These are phyloP conservation scores for Thamnaconus septentrionalis DNA, from an alignment of 2,113 vertebrate species.

Conservation along the genomic window DNA sequence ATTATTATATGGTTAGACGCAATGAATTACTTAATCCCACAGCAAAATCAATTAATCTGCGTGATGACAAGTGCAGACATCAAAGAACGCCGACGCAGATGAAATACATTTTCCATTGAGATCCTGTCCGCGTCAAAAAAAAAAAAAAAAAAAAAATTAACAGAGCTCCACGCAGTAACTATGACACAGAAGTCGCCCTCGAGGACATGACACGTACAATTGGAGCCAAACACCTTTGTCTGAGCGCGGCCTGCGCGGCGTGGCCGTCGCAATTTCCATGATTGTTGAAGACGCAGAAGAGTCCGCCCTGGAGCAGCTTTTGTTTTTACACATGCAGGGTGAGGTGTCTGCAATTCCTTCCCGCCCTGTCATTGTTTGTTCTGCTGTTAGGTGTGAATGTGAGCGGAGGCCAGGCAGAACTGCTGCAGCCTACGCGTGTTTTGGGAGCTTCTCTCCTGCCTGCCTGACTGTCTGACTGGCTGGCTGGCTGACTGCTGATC, in stretches of 20 bases:
- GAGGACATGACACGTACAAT: too few species aligned
- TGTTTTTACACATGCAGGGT: conserved; percentile 81
- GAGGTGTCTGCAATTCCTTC: conserved; percentile 78
- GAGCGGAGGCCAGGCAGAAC: conserved; percentile 54
- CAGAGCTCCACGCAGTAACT: too few species aligned
- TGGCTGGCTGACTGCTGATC: conserved; percentile 40
- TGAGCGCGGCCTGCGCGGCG: conserved; percentile 55
- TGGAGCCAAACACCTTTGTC: conserved; percentile 60
- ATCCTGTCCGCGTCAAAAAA: conserved; percentile 47
- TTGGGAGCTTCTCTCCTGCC: conserved; percentile 52
- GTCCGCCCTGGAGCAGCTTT: conserved; percentile 75
- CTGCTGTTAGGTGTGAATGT: conserved; percentile 76
- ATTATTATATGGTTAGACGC: conserved; percentile 45
- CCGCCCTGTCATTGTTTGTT: conserved; percentile 78
- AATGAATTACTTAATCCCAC: conserved; percentile 40
- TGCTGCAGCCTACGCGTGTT: background rate
- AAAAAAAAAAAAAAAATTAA: background rate
- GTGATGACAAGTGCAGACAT: conserved; percentile 36
- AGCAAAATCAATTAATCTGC: conserved; percentile 47
- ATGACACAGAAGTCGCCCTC: too few species aligned
- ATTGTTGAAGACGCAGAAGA: conserved; percentile 73
- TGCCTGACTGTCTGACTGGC: conserved; percentile 10
- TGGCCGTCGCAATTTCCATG: conserved; percentile 71
- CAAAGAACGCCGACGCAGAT: conserved; percentile 39
- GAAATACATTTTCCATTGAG: conserved; percentile 37